Evolutionary conservation across 2,888 invertebrate species (phyloP), one percentile per base, ranked within the genome.

Genomic region (Agrochola lychnidis): DNA sequence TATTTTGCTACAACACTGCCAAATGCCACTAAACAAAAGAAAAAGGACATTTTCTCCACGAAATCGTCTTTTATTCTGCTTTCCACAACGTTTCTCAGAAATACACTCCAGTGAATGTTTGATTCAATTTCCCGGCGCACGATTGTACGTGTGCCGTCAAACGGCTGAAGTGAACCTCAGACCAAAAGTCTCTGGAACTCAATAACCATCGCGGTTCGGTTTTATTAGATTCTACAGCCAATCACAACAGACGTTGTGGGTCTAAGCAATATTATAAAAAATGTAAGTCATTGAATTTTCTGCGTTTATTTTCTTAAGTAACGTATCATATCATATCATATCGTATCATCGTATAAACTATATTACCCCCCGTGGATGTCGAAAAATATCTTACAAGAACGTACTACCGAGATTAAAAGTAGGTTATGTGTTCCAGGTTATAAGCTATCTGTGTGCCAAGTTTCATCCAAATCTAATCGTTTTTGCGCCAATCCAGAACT

Each of bases 141-240:
- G 30, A 53, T 16, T 53, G 36, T 69, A 83, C 69, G 25, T n/a
- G 22, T 64, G 16, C 57, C 40, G 36, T 68, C 84, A 36, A 75
- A 75, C 63, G 40, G 14, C 51, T 57, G 25, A 61, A 40, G 45
- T 48, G 12, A 48, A 71, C 64, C 22, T 53, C 69, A 36, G 9
- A 59, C 25, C 12, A 57, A 71, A 48, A 61, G 51, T 62, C 42
- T 64, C 30, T 57, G 19, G 36, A 73, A 77, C 45, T 74, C 76
- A 48, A 77, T 66, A 84, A 73, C 40, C 76, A 64, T 10, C 19
- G 16, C n/a, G 61, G 56, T 71, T 72, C 76, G 53, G 45, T 69
- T 51, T 87, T 77, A 75, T 87, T 77, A 51, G 42, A 77, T 77
- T 75, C 57, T 48, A 22, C 64, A 25, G 45, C 22, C 70, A 78